Evolutionary conservation across 2,888 invertebrate genomes (phyloP), one percentile per base, ranked within the genome.

Genomic region (Pollenia griseotomentosa): DNA sequence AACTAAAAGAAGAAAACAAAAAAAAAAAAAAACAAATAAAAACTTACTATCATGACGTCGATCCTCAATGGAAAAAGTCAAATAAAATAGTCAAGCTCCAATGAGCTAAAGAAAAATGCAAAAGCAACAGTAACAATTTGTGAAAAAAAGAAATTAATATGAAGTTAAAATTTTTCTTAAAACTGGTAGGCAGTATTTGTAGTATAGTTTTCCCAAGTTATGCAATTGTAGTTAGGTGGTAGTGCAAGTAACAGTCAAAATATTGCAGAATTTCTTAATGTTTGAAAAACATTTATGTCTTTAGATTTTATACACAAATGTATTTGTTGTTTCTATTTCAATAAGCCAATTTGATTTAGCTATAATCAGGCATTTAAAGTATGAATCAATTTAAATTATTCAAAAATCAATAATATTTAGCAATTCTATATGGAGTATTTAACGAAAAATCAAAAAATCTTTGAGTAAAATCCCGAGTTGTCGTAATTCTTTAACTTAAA

Each of bases 11-110:
- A 65, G 53, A 63, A 59, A 53, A 9, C 46, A 46, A 51, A 14
- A 68, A 51, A 73, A 44, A 51, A 19, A 53, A 53, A 7, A 66
- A 81, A 73, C 66, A 79, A 73, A 84, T 66, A 68, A 73, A 77
- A 79, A 84, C 59, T 73, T 66, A 79, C 44, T 73, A 61, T 65
- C 71, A 46, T 78, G 83, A 73, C 78, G 78, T 78, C 63, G 78
- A 78, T 83, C 78, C 65, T 59, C 63, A 59, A 65, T 51, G 70
- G 4, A n/a, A 68, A 61, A 74, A 71, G 42, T 42, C 46, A 57
- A 79, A 53, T 11, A 44, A 68, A 78, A 71, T 48, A 57, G 78
- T 73, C 33, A 83, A 78, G 78, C 83, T 78, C 46, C 84, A 84
- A 73, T 73, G 73, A 74, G 44, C 16, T 51, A 42, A 11, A 33